These are phyloP conservation scores for Aulostomus chinensis DNA, from an alignment of 2,797 vertebrate species.

Conservation along the genomic window DNA sequence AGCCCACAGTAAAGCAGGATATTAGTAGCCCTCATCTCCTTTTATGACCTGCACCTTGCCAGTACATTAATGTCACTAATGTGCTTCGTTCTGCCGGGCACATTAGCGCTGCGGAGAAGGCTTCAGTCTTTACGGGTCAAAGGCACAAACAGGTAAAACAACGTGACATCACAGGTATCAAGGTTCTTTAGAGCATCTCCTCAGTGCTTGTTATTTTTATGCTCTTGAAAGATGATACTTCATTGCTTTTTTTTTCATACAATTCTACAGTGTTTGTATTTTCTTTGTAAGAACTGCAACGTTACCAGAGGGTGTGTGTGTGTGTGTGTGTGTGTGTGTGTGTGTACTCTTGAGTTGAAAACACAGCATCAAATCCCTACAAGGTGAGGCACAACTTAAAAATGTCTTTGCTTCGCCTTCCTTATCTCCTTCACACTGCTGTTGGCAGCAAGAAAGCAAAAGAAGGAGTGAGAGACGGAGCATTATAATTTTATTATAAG, in stretches of 20 bases:
- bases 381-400: constrained; percentile 76
- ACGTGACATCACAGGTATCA: constrained; percentile 16
- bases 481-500: constrained; percentile 83
- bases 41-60: constrained; percentile 12
- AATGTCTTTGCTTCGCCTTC: constrained; percentile 65
- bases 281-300: constrained; percentile 50
- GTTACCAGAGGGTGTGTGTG: constrained; percentile 68
- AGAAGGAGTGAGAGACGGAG: constrained; percentile 60
- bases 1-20: constrained; percentile 10
- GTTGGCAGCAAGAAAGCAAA: constrained; percentile 67
- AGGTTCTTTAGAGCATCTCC: constrained; percentile 6
- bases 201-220: background rate
- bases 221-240: constrained; percentile 51
- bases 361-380: constrained; percentile 74
- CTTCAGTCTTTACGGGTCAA: background rate
- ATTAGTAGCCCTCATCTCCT: constrained; percentile 14
- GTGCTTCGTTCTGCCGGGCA: constrained; percentile 15
- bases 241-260: constrained; percentile 39
- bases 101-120: constrained; percentile 24
- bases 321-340: constrained; percentile 34
- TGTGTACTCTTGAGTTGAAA: constrained; percentile 67
- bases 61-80: constrained; percentile 28
- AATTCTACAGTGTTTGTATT: constrained; percentile 63
- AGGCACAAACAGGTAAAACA: constrained; percentile 22
- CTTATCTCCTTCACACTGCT: constrained; percentile 79